Evolutionary conservation across 2,888 invertebrate species (phyloP), one percentile per base, ranked within the genome.

Genomic region (Fragum sueziense): DNA sequence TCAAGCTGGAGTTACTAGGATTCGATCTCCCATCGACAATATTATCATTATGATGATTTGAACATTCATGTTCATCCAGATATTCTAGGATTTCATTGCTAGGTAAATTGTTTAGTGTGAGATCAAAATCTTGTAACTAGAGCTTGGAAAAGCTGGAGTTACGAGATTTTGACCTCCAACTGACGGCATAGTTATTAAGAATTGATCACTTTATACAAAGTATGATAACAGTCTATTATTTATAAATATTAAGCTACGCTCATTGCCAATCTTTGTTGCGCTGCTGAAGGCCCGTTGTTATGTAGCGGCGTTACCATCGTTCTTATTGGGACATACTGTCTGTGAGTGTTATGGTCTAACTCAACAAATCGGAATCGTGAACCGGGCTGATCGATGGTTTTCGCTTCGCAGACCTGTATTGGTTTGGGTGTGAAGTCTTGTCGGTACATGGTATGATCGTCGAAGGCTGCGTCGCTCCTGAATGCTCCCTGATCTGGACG

Each of bases 291-390:
- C 47, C 68, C 67, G 37, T 69, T 70, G 1, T 72, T 7, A 17
- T 78, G 70, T 22, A 90, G 68, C 6, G 86, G 82, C 4, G 85
- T 85, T 51, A 89, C 78, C 52, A 88, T 81, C 22, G 84, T 87
- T 65, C 83, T 77, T 9, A 47, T 47, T 2, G 47, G 47, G 17
- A n/a, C 47, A 76, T 93, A 93, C 70, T 88, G 80, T 79, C 89
- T 91, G 80, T 93, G 93, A 29, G 92, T 92, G n/a, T 84, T 83
- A 9, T 72, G 73, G 76, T 91, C 91, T 20, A 88, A 84, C 34
- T 90, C 88, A n/a, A 76, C 25, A 82, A 89, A 92, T 37, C 75
- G 72, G 82, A 77, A 93, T 14, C 84, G 70, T 9, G 90, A 83
- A 11, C 62, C 76, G 0, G 75, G 77, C 7, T 89, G 88, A 22